These are phyloP conservation scores for Microcaecilia unicolor DNA, from an alignment of 2,797 vertebrate genomes.

Conservation along the genomic window DNA sequence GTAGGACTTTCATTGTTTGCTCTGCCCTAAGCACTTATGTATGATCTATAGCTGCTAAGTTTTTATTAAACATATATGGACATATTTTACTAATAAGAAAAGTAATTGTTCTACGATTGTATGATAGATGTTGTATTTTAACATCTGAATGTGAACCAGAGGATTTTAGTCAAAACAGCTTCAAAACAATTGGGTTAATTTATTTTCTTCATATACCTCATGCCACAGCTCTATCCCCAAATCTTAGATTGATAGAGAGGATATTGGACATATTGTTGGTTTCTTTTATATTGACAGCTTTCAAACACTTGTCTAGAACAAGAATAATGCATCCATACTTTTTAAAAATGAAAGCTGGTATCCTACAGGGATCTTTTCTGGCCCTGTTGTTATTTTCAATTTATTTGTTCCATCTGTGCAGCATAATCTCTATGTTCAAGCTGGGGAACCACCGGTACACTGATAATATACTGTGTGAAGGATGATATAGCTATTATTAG, in stretches of 20 bases:
- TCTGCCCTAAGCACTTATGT: no score
- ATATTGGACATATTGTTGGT: no score
- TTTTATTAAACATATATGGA: no score
- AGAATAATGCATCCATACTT: background rate
- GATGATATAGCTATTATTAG: background rate
- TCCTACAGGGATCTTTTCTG: background rate
- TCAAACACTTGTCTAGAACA: conserved; percentile 3
- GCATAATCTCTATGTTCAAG: conserved; percentile 13
- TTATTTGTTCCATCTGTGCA: conserved; percentile 11
- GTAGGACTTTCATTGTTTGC: no score
- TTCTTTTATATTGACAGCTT: conserved; percentile 12
- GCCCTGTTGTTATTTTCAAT: background rate
- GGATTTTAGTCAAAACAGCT: no score
- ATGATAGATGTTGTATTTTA: no score
- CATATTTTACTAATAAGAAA: no score
- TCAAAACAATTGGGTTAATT: no score
- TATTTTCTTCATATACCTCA: background rate
- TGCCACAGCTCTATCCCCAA: background rate
- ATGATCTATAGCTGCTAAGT: no score
- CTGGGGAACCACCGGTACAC: background rate
- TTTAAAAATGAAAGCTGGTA: conserved; percentile 6
- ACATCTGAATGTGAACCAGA: no score
- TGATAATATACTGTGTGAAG: background rate
- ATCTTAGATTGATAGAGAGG: no score
- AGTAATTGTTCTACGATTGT: no score